Percentiles rank a stretch among this genome's conserved stretches.
These are phyloP conservation scores for Heliconius aoede DNA, from an alignment of 2,888 invertebrate genomes.

Conservation along the genomic window DNA sequence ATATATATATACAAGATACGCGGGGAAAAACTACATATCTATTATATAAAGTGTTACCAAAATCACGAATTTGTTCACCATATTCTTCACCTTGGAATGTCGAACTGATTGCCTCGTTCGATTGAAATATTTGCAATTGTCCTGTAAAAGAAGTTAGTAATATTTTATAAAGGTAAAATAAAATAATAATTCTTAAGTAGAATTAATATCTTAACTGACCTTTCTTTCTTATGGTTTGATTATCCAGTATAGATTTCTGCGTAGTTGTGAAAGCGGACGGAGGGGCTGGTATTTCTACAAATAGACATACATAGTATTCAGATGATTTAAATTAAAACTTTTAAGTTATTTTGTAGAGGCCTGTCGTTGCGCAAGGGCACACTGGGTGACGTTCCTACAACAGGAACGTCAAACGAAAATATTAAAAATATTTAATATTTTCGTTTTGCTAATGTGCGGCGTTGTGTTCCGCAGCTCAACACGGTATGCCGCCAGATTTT, in stretches of 20 bases:
- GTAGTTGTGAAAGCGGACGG: slow-evolving; percentile 88
- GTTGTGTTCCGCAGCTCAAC: too few relatives aligned
- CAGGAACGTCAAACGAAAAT: too few relatives aligned
- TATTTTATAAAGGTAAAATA: slow-evolving; percentile 9
- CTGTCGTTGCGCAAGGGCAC: too few relatives aligned
- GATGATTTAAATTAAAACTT: slow-evolving; percentile 33
- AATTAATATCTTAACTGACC: slow-evolving; percentile 55
- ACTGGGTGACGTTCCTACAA: too few relatives aligned
- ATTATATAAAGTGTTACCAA: slow-evolving; percentile 57
- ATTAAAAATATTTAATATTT: too few relatives aligned
- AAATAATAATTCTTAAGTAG: not conserved
- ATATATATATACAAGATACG: too few relatives aligned
- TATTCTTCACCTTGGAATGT: slow-evolving; percentile 78
- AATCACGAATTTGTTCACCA: slow-evolving; percentile 76
- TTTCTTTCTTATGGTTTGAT: slow-evolving; percentile 78
- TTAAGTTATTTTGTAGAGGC: too few relatives aligned
- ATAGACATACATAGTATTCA: slow-evolving; percentile 28
- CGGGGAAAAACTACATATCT: not conserved
- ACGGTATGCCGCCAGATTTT: too few relatives aligned
- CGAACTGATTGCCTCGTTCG: slow-evolving; percentile 74
- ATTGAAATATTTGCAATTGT: slow-evolving; percentile 65
- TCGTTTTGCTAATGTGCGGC: too few relatives aligned
- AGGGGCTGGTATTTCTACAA: slow-evolving; percentile 92
- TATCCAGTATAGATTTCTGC: slow-evolving; percentile 71
- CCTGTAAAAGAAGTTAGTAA: slow-evolving; percentile 58